Evolutionary conservation across 2,113 vertebrate genomes (phyloP).

Genomic region (Xenotilapia caudafasciata): DNA sequence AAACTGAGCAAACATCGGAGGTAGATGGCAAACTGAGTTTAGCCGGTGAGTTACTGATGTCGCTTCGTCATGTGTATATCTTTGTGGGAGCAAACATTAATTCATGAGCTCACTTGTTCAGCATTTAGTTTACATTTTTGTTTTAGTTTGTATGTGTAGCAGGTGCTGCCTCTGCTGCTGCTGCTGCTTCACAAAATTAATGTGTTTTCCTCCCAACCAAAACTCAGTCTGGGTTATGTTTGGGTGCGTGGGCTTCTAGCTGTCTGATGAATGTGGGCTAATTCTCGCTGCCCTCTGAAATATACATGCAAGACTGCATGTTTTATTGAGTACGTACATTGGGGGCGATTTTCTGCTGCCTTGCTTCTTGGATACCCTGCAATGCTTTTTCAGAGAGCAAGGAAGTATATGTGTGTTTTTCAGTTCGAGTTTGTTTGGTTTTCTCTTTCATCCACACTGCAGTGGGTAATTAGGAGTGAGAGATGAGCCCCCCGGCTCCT

Average conservation of each 20-base stretch:
- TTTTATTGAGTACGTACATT: constrained; percentile 54
- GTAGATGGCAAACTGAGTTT: constrained; percentile 65
- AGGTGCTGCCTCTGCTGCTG: constrained; percentile 20
- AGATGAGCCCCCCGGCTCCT: constrained; percentile 33
- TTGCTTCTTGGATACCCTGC: constrained; percentile 18
- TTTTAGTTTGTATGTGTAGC: background rate
- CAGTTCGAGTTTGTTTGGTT: constrained; percentile 26
- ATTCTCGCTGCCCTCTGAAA: constrained; percentile 51
- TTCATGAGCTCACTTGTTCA: background rate
- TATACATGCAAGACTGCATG: constrained; percentile 62
- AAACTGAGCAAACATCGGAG: constrained; percentile 16
- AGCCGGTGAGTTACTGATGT: constrained; percentile 57
- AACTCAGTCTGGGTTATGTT: constrained; percentile 38
- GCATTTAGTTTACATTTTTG: background rate
- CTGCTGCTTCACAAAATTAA: background rate
- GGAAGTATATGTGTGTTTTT: background rate
- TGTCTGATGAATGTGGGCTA: constrained; percentile 62
- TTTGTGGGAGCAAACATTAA: background rate
- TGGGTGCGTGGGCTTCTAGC: constrained; percentile 31
- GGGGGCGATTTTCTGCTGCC: constrained; percentile 45
- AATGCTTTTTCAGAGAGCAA: constrained; percentile 2
- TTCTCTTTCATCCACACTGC: constrained; percentile 15
- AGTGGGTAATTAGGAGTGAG: constrained; percentile 36
- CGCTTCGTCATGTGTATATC: background rate
- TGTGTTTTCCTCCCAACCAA: background rate